Evolutionary conservation across 2,113 vertebrate genomes (phyloP).

Genomic region (Stercorarius parasiticus): DNA sequence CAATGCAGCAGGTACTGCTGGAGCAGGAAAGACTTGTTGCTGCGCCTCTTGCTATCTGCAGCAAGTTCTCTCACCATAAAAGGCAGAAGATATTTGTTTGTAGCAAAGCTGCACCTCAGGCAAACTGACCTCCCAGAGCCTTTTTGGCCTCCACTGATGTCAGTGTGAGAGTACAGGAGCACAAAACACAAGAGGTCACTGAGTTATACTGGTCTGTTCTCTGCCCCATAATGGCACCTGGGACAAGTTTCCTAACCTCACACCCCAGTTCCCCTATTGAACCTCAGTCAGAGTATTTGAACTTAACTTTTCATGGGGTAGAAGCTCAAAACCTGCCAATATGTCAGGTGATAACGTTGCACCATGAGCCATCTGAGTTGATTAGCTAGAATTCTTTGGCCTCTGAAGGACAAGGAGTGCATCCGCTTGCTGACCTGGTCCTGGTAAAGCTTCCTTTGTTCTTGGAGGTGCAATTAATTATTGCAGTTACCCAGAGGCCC

Average conservation of each 20-base stretch:
- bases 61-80: neutral
- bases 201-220: neutral
- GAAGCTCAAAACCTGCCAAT: neutral
- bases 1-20: neutral
- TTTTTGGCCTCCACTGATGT: neutral
- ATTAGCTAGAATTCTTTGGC: neutral
- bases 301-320: neutral
- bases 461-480: neutral
- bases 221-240: neutral
- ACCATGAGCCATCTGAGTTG: neutral
- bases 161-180: neutral
- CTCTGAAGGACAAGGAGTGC: neutral
- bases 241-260: neutral
- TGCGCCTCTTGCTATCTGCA: neutral
- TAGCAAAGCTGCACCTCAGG: neutral
- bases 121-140: neutral
- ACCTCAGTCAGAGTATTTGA: neutral
- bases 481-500: neutral
- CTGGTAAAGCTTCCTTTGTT: neutral
- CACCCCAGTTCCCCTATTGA: accelerated
- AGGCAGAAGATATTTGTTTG: neutral
- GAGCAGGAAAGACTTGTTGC: neutral
- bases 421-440: neutral
- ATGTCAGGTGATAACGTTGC: neutral
- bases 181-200: neutral